A percentile compares a stretch with the other conserved stretches of the same genome.
These are phyloP conservation scores for Eulithis prunata DNA, from an alignment of 2,888 invertebrate species.

Conservation along the genomic window DNA sequence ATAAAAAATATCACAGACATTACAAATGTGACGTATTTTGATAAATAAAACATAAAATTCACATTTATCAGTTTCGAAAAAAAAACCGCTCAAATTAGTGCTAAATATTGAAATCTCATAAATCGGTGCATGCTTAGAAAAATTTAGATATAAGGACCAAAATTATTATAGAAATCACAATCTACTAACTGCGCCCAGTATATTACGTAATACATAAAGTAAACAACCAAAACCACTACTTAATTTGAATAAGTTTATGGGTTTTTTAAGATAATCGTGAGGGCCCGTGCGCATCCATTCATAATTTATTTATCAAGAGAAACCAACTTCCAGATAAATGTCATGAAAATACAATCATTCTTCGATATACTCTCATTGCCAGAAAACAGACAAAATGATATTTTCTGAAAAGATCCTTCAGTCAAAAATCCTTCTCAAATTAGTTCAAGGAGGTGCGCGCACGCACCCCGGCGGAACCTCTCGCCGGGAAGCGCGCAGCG, in stretches of 20 bases:
- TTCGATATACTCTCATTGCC: too few relatives aligned
- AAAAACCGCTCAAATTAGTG: slow-evolving; percentile 13
- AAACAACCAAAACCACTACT: not conserved
- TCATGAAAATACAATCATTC: too few relatives aligned
- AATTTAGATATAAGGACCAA: not conserved
- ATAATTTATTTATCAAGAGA: too few relatives aligned
- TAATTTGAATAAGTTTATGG: too few relatives aligned
- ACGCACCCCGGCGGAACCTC: slow-evolving; percentile 70
- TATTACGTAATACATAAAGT: not conserved
- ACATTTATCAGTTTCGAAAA: not conserved
- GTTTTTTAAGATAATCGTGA: too few relatives aligned
- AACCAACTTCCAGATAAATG: too few relatives aligned
- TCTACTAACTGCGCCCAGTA: not conserved
- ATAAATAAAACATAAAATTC: not conserved
- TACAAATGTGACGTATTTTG: too few relatives aligned
- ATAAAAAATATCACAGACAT: too few relatives aligned
- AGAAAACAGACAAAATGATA: too few relatives aligned
- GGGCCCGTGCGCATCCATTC: too few relatives aligned
- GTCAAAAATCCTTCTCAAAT: slow-evolving; percentile 32
- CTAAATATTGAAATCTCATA: not conserved
- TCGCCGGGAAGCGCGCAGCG: slow-evolving; percentile 72
- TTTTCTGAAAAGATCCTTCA: slow-evolving; percentile 9
- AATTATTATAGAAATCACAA: not conserved
- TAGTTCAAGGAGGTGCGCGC: slow-evolving; percentile 51
- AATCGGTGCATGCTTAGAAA: slow-evolving; percentile 5